phyloP scores from a whole-genome alignment of 2,113 vertebrate species.

The human region GRCh38 chr16:26582501-26583000 shows the following conservation, averaged over 20 bases:
- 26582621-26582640: neutral
- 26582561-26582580: rapidly evolving
- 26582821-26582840: neutral
- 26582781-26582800: neutral
- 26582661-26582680: neutral
- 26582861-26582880: too few species aligned
- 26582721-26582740: neutral
- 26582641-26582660: neutral
- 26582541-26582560: neutral
- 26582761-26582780: neutral
- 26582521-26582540: rapidly evolving
- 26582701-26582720: neutral
- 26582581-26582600: neutral
- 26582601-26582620: neutral
- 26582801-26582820: too few species aligned
- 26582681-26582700: neutral
- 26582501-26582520: neutral
- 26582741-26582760: neutral
- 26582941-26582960: neutral
- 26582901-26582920: neutral
- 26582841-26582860: neutral
- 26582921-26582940: rapidly evolving
- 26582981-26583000: neutral
- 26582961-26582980: neutral
- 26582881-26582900: neutral